These are phyloP conservation scores for Polypterus senegalus DNA, from an alignment of 2,113 vertebrate genomes.

Conservation along the genomic window DNA sequence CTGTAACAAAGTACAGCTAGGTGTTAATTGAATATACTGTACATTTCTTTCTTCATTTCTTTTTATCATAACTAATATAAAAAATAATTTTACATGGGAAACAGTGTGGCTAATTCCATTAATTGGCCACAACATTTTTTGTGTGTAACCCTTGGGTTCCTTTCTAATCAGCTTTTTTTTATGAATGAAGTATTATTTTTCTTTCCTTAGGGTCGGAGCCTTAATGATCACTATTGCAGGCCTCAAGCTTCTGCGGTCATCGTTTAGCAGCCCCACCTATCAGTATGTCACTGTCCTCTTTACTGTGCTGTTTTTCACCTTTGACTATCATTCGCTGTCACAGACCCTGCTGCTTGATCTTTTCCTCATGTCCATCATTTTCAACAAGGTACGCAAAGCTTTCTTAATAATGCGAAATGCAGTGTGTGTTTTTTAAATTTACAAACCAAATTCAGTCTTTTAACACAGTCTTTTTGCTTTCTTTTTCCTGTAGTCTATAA, in stretches of 20 bases:
- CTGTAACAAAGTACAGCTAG: too few species aligned
- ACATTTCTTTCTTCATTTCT: too few species aligned
- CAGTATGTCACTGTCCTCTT: constrained; percentile 94
- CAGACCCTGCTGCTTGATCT: constrained; percentile 93
- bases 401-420: too few species aligned
- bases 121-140: too few species aligned
- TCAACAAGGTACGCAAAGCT: constrained; percentile 71
- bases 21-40: too few species aligned
- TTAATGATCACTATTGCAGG: constrained; percentile 90
- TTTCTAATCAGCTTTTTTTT: too few species aligned
- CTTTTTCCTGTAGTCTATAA: neutral
- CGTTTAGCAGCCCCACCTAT: constrained; percentile 87
- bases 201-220: constrained; percentile 67
- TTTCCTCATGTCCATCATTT: constrained; percentile 94
- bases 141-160: too few species aligned
- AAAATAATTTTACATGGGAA: too few species aligned
- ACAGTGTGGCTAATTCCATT: too few species aligned
- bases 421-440: neutral
- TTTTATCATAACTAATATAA: too few species aligned
- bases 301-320: constrained; percentile 94
- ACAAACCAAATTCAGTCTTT: neutral
- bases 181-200: neutral
- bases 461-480: neutral
- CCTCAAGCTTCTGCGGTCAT: constrained; percentile 88
- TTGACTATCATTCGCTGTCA: constrained; percentile 83